Percentiles rank a stretch among this genome's conserved stretches.
Conservation (phyloP, 2,113 vertebrate genomes). For the Seriola quinqueradiata region DNA sequence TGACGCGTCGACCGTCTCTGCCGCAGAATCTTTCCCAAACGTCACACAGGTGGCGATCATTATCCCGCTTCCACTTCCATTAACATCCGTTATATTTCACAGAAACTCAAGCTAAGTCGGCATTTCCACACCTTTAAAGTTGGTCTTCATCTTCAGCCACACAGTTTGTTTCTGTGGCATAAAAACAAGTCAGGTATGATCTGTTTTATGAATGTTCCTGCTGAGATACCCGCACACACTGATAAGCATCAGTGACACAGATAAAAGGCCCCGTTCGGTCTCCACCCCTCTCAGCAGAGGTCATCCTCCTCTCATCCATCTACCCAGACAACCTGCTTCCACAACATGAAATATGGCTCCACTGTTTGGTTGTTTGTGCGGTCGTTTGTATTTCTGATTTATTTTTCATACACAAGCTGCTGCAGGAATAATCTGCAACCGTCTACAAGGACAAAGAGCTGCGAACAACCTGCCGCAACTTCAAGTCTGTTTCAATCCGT, state of each 20-base stretch:
- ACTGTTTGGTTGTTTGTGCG: neutral
- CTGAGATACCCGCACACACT: neutral
- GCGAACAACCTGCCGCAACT: neutral
- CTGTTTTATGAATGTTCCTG: neutral
- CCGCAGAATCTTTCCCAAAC: neutral
- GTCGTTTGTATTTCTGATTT: slow-evolving; percentile 3
- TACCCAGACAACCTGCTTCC: neutral
- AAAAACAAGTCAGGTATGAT: neutral
- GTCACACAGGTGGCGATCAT: neutral
- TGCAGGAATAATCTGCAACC: neutral
- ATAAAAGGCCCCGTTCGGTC: neutral
- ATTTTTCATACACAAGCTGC: neutral
- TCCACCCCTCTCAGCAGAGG: slow-evolving; percentile 21
- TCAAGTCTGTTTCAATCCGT: neutral
- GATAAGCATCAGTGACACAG: slow-evolving; percentile 8
- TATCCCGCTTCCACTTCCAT: neutral
- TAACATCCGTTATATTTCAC: neutral
- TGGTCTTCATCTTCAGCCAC: neutral
- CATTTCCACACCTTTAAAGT: neutral
- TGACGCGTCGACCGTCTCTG: neutral
- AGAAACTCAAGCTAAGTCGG: neutral
- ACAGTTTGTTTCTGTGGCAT: too few relatives aligned
- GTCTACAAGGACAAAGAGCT: neutral
- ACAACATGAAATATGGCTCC: slow-evolving; percentile 11
- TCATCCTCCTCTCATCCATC: slow-evolving; percentile 16